Evolutionary conservation across 1,140 invertebrate species (phyloP).

Genomic region (Cherax destructor): DNA sequence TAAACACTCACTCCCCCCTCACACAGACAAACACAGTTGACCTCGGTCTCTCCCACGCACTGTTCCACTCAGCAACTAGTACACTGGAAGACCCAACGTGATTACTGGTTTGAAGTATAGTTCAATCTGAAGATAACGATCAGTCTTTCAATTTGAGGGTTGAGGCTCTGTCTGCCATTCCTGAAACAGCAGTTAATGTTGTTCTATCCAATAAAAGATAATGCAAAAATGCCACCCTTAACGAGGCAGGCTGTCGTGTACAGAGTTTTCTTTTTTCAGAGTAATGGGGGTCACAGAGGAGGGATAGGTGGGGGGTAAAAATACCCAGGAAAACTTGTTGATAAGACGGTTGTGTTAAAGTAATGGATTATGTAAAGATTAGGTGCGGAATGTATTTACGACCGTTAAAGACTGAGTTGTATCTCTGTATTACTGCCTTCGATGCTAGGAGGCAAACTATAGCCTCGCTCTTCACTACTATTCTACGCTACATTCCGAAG

Average conservation of each 20-base stretch:
- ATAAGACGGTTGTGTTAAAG: background rate
- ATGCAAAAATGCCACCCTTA: background rate
- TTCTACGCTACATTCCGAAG: background rate
- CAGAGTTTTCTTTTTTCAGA: background rate
- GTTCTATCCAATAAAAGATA: background rate
- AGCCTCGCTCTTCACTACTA: background rate
- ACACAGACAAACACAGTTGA: no score
- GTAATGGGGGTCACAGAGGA: no score
- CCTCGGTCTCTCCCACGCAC: background rate
- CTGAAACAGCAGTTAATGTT: background rate
- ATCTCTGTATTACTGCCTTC: background rate
- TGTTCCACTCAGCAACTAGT: background rate
- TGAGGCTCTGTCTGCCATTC: background rate
- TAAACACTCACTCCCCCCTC: no score
- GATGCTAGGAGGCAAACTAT: background rate
- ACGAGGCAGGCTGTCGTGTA: background rate
- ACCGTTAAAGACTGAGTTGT: background rate
- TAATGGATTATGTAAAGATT: constrained; percentile 13
- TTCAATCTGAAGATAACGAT: background rate
- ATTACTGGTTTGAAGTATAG: background rate
- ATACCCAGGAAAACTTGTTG: background rate
- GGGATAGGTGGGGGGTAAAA: background rate
- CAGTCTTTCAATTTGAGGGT: background rate
- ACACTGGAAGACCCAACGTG: no score
- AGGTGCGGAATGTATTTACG: background rate